Evolutionary conservation across 2,797 vertebrate genomes (phyloP).

Genomic region (Dendrocincla tyrannina): DNA sequence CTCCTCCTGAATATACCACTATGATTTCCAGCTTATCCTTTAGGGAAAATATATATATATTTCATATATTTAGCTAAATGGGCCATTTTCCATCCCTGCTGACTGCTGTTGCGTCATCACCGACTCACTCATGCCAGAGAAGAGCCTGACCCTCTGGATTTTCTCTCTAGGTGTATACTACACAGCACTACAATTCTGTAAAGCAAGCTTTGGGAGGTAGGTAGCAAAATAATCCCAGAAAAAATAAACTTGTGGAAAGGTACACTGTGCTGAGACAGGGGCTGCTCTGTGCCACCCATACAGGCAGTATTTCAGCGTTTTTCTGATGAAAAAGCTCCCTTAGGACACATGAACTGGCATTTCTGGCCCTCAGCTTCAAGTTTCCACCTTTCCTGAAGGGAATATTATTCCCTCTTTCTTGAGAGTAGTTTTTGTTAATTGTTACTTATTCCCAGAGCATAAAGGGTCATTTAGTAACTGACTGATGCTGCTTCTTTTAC

Average conservation of each 20-base stretch:
- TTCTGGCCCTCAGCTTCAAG: not conserved
- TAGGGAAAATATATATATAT: not conserved
- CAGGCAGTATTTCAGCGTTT: not conserved
- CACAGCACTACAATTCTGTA: not conserved
- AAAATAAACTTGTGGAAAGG: conserved; percentile 36
- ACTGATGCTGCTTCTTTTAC: not conserved
- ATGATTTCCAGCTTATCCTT: conserved; percentile 20
- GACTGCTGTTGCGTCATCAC: not conserved
- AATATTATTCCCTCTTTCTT: not conserved
- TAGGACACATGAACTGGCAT: not conserved
- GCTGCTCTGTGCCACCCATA: not conserved
- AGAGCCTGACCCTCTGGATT: not conserved
- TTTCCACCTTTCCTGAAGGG: not conserved
- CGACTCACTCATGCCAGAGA: not conserved
- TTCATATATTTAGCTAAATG: not conserved
- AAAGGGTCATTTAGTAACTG: not conserved
- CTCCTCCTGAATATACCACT: conserved; percentile 3
- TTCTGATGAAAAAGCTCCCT: not conserved
- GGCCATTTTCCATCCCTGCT: conserved; percentile 9
- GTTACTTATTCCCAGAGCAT: not conserved
- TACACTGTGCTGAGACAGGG: not conserved
- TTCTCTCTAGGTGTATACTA: not conserved
- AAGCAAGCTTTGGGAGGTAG: conserved; percentile 3
- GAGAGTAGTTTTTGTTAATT: conserved; percentile 15
- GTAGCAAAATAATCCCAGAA: conserved; percentile 17